Percentiles rank a stretch among this genome's conserved stretches.
These are phyloP conservation scores for Acrobasis repandana DNA, from an alignment of 2,888 invertebrate genomes.

Conservation along the genomic window DNA sequence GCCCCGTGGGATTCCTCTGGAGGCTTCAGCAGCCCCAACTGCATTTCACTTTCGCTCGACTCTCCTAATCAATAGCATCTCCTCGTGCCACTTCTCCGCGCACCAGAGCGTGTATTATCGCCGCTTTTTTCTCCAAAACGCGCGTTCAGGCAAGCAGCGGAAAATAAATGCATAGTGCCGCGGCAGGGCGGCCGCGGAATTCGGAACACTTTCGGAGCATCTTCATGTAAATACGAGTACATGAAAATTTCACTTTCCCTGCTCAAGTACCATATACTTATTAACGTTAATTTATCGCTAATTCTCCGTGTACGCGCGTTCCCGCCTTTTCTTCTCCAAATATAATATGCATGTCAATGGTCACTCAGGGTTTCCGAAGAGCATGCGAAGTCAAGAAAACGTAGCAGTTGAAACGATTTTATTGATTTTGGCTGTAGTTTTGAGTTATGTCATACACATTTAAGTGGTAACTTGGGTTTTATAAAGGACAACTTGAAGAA, in stretches of 20 bases:
- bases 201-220: neutral
- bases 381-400: too few relatives aligned
- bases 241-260: neutral
- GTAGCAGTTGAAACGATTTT: too few relatives aligned
- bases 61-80: conserved; percentile 13
- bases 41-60: conserved; percentile 7
- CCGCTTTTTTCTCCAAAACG: conserved; percentile 8
- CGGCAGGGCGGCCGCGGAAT: neutral
- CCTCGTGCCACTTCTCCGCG: conserved; percentile 3
- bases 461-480: too few relatives aligned
- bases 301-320: too few relatives aligned
- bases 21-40: neutral
- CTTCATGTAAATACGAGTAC: neutral
- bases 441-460: too few relatives aligned
- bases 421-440: too few relatives aligned
- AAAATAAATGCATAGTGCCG: conserved; percentile 15
- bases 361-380: too few relatives aligned
- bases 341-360: too few relatives aligned
- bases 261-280: neutral
- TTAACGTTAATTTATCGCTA: too few relatives aligned
- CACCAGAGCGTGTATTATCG: conserved; percentile 12
- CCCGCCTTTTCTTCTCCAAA: too few relatives aligned
- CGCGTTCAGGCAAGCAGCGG: conserved; percentile 5
- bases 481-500: too few relatives aligned
- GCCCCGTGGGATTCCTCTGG: neutral